Conservation (phyloP, 2,797 vertebrate genomes). For the Mormyrops boulengeri region DNA sequence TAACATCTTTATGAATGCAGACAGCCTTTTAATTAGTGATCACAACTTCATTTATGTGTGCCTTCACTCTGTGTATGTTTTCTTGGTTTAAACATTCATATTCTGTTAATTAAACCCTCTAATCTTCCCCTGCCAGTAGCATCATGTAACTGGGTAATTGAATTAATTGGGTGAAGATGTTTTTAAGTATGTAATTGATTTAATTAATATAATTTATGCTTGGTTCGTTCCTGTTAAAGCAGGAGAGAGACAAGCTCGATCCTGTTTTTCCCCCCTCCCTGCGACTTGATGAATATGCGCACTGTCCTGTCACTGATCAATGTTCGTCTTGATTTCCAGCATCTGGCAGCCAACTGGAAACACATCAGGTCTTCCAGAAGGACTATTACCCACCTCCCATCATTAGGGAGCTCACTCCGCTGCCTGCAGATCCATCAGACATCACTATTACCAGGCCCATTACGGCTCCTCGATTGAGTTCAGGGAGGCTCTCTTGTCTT, state of each 20-base stretch:
- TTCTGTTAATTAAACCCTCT: constrained; percentile 98
- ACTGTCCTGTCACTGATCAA: constrained; percentile 79
- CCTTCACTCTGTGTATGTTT: constrained; percentile 60
- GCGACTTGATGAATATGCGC: constrained; percentile 74
- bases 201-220: constrained; percentile 99
- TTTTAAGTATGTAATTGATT: constrained; percentile 98
- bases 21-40: constrained; percentile 94
- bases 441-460: constrained; percentile 84
- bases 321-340: constrained; percentile 84
- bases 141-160: constrained; percentile 98
- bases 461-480: constrained; percentile 85
- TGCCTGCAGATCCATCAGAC: constrained; percentile 74
- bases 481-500: constrained; percentile 86
- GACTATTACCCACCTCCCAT: constrained; percentile 97
- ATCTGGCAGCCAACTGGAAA: constrained; percentile 99
- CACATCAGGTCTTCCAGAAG: constrained; percentile 92
- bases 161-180: constrained; percentile 99
- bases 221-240: constrained; percentile 85
- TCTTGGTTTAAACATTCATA: constrained; percentile 83
- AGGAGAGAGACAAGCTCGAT: constrained; percentile 67
- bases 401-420: constrained; percentile 88
- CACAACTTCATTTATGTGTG: constrained; percentile 93
- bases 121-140: constrained; percentile 97
- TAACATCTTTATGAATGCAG: constrained; percentile 87
- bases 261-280: constrained; percentile 31